Base-by-base conservation (phyloP, 1,140 invertebrate genomes). In the Subanguina moxae region DNA sequence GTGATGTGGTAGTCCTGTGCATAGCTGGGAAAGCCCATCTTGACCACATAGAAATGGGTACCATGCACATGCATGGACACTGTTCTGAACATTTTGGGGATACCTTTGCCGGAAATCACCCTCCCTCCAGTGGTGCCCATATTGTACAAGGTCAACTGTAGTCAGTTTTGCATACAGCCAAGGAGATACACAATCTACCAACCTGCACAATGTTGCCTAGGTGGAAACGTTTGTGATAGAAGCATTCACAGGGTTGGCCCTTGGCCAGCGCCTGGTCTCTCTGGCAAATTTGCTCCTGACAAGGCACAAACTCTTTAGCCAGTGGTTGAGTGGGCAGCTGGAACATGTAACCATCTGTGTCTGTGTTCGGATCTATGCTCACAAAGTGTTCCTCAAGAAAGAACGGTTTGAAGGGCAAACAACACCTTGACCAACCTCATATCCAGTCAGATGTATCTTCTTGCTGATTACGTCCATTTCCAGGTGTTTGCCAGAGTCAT, bases 1-100 rank as follows among this genome's bases (percentile, higher is more conserved):
- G 25, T 21, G 38, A 64, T n/a, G 19, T 19, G 8, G n/a, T 32
- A 57, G 19, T 62, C 21, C 8, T 65, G 7, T 21, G 23, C 8
- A 65, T 66, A 66, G 61, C 57, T 64, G 11, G 57, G 57, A 21
- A 65, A 65, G 15, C 64, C 64, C 64, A 65, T 65, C 61, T 65
- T 65, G 25, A 65, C 57, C 13, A 65, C 64, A 38, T 65, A 65
- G 32, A 65, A 65, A n/a, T 65, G 64, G 7, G 23, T 65, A 68
- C 64, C 64, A 62, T 65, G 64, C 19, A 65, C 13, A 32, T 65
- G 64, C 17, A 65, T 25, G 1, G 52, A 32, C 62, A 63, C 46
- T 62, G 64, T 65, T 28, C 46, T 62, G 28, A 28, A 28, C 59
- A 52, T 21, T 52, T 52, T 52, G 8, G 48, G 23, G n/a, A 52